Evolutionary conservation across 2,888 invertebrate genomes (phyloP).

Genomic region (Lamellibrachia satsuma): DNA sequence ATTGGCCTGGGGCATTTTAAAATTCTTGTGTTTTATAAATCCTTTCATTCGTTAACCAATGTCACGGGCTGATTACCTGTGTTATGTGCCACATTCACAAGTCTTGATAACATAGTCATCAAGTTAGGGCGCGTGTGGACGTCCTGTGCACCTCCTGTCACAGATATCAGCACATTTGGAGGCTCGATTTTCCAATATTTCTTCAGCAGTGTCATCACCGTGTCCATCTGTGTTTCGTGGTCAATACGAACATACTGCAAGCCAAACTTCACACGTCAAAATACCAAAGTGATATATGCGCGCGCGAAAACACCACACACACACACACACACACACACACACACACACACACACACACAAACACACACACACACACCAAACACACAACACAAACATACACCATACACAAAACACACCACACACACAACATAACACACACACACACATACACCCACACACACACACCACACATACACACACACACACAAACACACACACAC

Average conservation of each 20-base stretch:
- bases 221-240: conserved; percentile 45
- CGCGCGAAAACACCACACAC: no score
- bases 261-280: neutral
- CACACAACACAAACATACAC: conserved; percentile 22
- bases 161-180: conserved; percentile 65
- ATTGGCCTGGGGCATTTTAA: neutral
- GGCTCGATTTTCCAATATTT: conserved; percentile 60
- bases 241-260: conserved; percentile 62
- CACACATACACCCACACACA: no score
- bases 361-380: conserved; percentile 63
- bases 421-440: neutral
- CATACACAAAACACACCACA: neutral
- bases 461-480: no score
- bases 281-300: no score
- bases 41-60: neutral
- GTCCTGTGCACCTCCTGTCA: conserved; percentile 61
- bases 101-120: conserved; percentile 61
- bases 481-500: no score
- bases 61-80: conserved; percentile 52
- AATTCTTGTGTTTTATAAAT: neutral
- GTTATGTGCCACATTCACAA: conserved; percentile 64
- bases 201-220: conserved; percentile 49
- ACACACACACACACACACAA: conserved; percentile 42
- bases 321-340: no score
- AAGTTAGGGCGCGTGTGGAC: conserved; percentile 62